A percentile compares a stretch with the other conserved stretches of the same genome.
These are phyloP conservation scores for Agelastica alni DNA, from an alignment of 2,888 invertebrate species.

Conservation along the genomic window DNA sequence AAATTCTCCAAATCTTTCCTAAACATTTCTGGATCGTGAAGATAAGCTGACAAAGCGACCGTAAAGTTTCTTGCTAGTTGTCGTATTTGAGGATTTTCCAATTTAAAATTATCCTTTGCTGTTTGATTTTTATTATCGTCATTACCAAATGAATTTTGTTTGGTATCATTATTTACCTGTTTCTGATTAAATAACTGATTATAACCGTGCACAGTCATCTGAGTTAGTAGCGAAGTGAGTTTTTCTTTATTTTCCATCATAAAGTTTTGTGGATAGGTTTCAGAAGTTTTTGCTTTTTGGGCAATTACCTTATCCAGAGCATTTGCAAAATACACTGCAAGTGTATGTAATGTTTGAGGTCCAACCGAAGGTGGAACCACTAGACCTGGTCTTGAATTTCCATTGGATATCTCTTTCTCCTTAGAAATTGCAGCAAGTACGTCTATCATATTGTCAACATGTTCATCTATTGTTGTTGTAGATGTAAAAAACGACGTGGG, in stretches of 20 bases:
- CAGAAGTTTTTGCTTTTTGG: conserved; percentile 43
- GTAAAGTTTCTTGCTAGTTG: conserved; percentile 85
- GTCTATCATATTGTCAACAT: conserved; percentile 71
- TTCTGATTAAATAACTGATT: conserved; percentile 55
- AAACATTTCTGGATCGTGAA: conserved; percentile 82
- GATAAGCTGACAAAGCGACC: conserved; percentile 78
- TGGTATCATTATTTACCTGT: not conserved
- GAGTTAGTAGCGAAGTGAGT: conserved; percentile 67
- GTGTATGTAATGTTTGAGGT: conserved; percentile 75
- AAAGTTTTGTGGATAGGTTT: conserved; percentile 36
- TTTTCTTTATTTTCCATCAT: conserved; percentile 53
- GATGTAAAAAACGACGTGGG: conserved; percentile 50
- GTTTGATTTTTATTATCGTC: not conserved
- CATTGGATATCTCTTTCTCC: conserved; percentile 59
- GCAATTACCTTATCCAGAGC: conserved; percentile 64
- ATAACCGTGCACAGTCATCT: conserved; percentile 69
- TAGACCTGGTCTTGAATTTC: conserved; percentile 64
- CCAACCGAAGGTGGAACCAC: conserved; percentile 74
- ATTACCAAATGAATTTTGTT: conserved; percentile 7
- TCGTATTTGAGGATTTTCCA: conserved; percentile 67
- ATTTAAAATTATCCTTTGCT: conserved; percentile 1
- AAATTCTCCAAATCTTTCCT: conserved; percentile 76
- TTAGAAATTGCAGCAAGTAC: conserved; percentile 67
- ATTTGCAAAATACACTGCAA: conserved; percentile 80
- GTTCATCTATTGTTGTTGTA: conserved; percentile 62